phyloP scores from a whole-genome alignment of 2,888 invertebrate genomes.

The Xiphydria camelus region DNA sequence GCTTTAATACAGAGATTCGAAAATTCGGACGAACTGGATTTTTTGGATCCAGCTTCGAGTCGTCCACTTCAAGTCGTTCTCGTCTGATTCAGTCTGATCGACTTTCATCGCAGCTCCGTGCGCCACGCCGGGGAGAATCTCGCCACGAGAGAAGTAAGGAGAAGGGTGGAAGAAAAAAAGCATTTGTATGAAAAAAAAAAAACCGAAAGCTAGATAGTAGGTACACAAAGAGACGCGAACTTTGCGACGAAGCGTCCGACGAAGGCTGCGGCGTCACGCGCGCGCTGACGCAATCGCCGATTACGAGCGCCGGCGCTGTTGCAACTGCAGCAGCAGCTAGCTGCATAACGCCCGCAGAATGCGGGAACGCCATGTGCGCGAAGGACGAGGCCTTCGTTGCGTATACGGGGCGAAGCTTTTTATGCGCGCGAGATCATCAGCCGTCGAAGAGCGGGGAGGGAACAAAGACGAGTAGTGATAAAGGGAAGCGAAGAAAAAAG shows the following conservation, averaged over 20 bases:
- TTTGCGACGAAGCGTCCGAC: background rate
- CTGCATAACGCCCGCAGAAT: constrained; percentile 31
- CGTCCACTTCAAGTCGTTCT: no score
- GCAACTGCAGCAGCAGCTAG: constrained; percentile 23
- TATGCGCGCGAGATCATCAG: no score
- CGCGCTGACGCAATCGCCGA: constrained; percentile 37
- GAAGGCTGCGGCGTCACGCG: no score
- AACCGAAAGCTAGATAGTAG: background rate
- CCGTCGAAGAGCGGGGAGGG: no score
- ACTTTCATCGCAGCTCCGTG: constrained; percentile 4
- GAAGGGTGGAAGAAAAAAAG: background rate
- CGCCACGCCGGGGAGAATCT: constrained; percentile 16
- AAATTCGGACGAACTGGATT: no score
- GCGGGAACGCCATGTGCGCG: constrained; percentile 20
- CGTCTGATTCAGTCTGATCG: constrained; percentile 1
- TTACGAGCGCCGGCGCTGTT: constrained; percentile 31
- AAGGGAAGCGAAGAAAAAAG: no score
- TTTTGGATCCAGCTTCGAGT: no score
- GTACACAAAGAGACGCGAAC: background rate
- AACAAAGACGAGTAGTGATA: no score
- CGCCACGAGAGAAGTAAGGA: background rate
- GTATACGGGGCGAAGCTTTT: no score
- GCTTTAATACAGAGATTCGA: no score
- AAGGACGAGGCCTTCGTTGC: no score
- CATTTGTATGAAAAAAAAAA: background rate